Base-by-base conservation (phyloP, 1,140 invertebrate genomes). In the Hyphantria cunea region DNA sequence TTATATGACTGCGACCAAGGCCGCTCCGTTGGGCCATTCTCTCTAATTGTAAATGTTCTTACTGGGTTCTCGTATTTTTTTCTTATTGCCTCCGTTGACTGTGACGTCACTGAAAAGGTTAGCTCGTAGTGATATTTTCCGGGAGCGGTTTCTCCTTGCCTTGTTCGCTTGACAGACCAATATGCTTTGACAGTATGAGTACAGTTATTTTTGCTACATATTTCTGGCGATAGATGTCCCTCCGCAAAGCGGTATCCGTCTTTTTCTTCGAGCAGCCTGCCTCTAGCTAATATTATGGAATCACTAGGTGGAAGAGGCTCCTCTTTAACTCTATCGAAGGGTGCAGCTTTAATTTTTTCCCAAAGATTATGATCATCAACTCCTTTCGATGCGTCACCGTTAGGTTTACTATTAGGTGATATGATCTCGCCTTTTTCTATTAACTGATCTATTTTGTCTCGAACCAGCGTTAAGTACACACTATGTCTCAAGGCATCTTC, bases 81-180 rank as follows among this genome's bases (percentile, higher is more conserved):
- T 50, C 67, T 81, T 32, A 84, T 68, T 64, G 82, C 78, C 49
- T 81, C 82, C 39, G 80, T 72, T 15, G 74, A 74, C 52, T 92
- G 86, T 6, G 93, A 93, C 10, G 92, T 91, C 10, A 94, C 92
- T 11, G 92, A 94, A 73, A 93, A 94, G 68, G 93, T 93, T 62
- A 94, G 82, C 74, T 94, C 93, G 70, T 93, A 94, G 64, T 92
- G 90, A 72, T 92, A 93, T 66, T 80, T 85, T 0, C 84, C 82
- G 17, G 86, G 70, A 4, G 87, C 85, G 9, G 76, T 76, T 63
- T 94, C 93, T 56, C 93, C 89, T 81, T 94, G 93, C 41, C 93
- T 77, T 34, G 94, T 92, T 32, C 93, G 89, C 76, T 94, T 93
- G 0, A 94, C 93, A 2, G 92, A 92, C 94, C 94, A 94, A 53